These are phyloP conservation scores for Macrocentrus cingulum DNA, from an alignment of 1,140 invertebrate genomes.

Conservation along the genomic window DNA sequence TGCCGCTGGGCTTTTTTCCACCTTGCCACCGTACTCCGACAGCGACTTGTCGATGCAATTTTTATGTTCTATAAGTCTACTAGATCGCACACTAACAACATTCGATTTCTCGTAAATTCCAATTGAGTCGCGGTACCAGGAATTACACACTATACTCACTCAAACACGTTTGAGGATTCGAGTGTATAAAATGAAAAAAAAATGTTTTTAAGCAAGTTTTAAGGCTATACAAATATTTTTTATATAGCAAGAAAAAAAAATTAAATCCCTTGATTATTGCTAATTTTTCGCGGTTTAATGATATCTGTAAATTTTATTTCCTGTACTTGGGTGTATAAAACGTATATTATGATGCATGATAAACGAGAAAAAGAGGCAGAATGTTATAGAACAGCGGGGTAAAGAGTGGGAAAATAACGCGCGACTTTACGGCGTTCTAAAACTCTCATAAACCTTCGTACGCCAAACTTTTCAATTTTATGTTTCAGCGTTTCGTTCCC, in stretches of 20 bases:
- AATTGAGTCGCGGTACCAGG: neutral
- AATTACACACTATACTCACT: neutral
- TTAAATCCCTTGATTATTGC: no score
- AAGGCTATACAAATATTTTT: no score
- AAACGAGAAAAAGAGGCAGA: neutral
- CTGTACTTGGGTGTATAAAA: no score
- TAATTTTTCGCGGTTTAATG: no score
- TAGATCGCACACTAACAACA: neutral
- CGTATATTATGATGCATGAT: neutral
- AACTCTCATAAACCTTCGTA: slow-evolving; percentile 52
- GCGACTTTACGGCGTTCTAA: slow-evolving; percentile 54
- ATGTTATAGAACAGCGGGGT: neutral
- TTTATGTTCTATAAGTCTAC: neutral
- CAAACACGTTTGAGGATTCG: no score
- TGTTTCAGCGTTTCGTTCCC: slow-evolving; percentile 42
- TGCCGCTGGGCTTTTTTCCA: slow-evolving; percentile 13
- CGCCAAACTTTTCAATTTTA: slow-evolving; percentile 59
- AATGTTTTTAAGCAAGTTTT: no score
- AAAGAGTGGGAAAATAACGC: slow-evolving; percentile 44
- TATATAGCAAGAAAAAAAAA: no score
- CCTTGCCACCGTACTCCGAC: neutral
- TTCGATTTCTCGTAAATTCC: slow-evolving; percentile 1
- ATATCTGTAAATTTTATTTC: no score
- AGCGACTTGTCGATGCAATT: slow-evolving; percentile 14
- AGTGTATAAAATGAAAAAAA: neutral